Evolutionary conservation across 2,888 invertebrate species (phyloP), one percentile per base, ranked within the genome.

Genomic region (Nipponacmea schrenckii): DNA sequence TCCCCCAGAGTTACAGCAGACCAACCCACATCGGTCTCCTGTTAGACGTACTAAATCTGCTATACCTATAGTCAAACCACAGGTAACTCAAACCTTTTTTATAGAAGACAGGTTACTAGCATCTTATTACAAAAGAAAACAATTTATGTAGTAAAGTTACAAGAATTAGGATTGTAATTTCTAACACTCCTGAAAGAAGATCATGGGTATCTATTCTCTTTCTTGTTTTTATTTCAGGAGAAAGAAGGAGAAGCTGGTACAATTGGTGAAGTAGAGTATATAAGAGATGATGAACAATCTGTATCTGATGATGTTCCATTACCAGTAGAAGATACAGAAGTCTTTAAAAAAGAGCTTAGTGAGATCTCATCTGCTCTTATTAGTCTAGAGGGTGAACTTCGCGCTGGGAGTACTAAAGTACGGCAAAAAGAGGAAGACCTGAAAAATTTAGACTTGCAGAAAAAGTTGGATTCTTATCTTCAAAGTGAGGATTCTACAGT

Each of bases 51-150:
- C 83, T 14, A 87, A 86, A 70, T 81, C 82, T 39, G 85, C 87
- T 15, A 84, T 87, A 70, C 86, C 87, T 26, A 87, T 87, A 69
- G 84, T 87, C 7, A 83, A 86, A 69, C 87, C 87, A 68, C 76
- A 84, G 83, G 87, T 86, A 77, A 68, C 7, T 8, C 4, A 39
- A 39, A 8, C 4, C 4, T 39, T 39, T 39, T 8, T 10, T 39
- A 5, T 39, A 39, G 10, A 8, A 39, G 39, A 5, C 10, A 39
- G 8, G 10, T 39, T 39, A 39, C 10, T 5, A 39, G 39, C 39
- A 39, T 5, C 31, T 31, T 31, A 31, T 31, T 31, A 2, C 2
- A 5, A 31, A 31, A 3, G 31, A 31, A 31, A 31, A 31, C 31
- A 31, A 31, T 31, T 31, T 31, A 31, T 4, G 4, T 4, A 31